Base-by-base conservation (phyloP, 2,113 vertebrate species). In the Spea multiplicata region DNA sequence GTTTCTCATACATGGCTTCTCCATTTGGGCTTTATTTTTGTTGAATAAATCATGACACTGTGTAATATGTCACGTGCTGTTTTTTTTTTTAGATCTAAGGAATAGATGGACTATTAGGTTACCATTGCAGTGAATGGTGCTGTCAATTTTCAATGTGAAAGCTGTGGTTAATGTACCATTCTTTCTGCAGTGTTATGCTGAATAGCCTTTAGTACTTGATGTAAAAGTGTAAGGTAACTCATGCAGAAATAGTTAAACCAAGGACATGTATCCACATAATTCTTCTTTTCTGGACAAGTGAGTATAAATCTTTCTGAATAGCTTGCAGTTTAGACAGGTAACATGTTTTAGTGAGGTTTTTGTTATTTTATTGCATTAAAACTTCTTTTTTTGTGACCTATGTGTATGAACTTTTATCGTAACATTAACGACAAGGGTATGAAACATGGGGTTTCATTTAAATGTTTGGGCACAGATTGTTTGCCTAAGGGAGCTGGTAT, bases 401-500 rank as follows among this genome's bases (percentile, higher is more conserved):
- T 73, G 65, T 46, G 62, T 73, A 30, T 57, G 17, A 52, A 73
- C 77, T 73, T 80, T 80, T 80, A 80, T 73, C 49, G 71, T 59
- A n/a, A 66, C 12, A 73, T 59, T 73, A 73, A 80, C 67, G 70
- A 80, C 61, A 80, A 57, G 52, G 77, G 67, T 80, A 16, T 30
- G 47, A 64, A 72, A 73, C 44, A 44, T 80, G 53, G 64, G 70
- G 62, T 14, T 64, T 64, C 70, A 73, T 73, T 80, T 80, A 73
- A 80, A 50, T 66, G 77, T 80, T 71, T 52, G 52, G 71, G 71
- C 77, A 80, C 77, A 80, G 77, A 80, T 67, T 80, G 71, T 80
- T 73, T 80, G 71, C 77, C 77, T 73, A 62, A 80, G 77, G 77
- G 77, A 80, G 50, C 71, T 80, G 77, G 64, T 80, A 80, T 80